These are phyloP conservation scores for Ooceraea biroi DNA, from an alignment of 1,140 invertebrate genomes.

Conservation along the genomic window DNA sequence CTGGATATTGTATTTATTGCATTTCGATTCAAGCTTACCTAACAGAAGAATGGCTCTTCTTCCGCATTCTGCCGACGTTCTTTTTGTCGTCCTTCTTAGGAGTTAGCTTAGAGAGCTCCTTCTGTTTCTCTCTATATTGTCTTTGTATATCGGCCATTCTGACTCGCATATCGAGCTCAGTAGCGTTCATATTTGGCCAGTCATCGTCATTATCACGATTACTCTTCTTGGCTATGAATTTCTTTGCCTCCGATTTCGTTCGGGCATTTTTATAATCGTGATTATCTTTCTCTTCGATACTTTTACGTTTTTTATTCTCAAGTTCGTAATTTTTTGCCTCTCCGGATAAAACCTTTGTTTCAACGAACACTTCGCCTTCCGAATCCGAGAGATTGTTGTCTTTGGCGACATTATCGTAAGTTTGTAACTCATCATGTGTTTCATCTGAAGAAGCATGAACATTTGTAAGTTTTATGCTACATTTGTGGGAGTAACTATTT, in stretches of 20 bases:
- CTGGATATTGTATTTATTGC: too few relatives aligned
- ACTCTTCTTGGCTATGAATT: slow-evolving; percentile 81
- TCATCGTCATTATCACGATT: slow-evolving; percentile 82
- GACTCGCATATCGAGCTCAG: slow-evolving; percentile 93
- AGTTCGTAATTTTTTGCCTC: slow-evolving; percentile 9
- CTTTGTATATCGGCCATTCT: slow-evolving; percentile 92
- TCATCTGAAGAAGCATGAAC: neutral
- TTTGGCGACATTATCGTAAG: neutral
- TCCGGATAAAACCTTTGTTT: slow-evolving; percentile 49
- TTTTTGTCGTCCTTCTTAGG: slow-evolving; percentile 86
- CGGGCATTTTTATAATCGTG: slow-evolving; percentile 85
- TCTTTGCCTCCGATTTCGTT: slow-evolving; percentile 84
- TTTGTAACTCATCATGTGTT: neutral
- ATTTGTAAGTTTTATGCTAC: neutral
- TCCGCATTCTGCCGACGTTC: slow-evolving; percentile 75
- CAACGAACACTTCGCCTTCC: slow-evolving; percentile 63
- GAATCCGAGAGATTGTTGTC: slow-evolving; percentile 72
- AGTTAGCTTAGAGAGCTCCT: slow-evolving; percentile 91
- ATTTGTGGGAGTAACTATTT: neutral
- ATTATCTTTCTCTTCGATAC: slow-evolving; percentile 27
- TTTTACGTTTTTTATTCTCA: neutral
- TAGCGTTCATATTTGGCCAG: slow-evolving; percentile 90
- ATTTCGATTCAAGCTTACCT: slow-evolving; percentile 72
- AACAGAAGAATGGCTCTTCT: slow-evolving; percentile 81
- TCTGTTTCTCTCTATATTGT: slow-evolving; percentile 93